These are phyloP conservation scores for Clusia tigrina DNA, from an alignment of 2,888 invertebrate species.

Conservation along the genomic window DNA sequence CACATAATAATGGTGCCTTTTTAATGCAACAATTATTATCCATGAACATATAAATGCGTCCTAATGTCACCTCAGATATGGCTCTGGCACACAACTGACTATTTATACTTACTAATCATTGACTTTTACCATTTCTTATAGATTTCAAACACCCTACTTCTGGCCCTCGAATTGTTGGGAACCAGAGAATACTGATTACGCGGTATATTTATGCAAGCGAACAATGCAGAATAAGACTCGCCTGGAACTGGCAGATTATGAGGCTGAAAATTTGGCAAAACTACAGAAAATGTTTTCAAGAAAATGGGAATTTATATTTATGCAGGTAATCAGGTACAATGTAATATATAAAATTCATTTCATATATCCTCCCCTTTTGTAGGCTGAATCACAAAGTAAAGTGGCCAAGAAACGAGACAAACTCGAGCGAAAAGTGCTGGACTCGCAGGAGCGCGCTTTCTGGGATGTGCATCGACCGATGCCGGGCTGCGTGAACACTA, in stretches of 20 bases:
- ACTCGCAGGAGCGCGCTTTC: conserved; percentile 98
- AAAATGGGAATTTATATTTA: conserved; percentile 99
- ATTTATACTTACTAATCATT: too few relatives aligned
- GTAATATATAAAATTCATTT: neutral
- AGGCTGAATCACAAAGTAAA: conserved; percentile 73
- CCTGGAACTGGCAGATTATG: conserved; percentile 96
- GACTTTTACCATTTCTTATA: conserved; percentile 55
- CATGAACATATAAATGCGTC: too few relatives aligned
- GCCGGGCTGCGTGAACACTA: conserved; percentile 99
- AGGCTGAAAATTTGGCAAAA: conserved; percentile 96
- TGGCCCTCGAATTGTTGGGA: conserved; percentile 99
- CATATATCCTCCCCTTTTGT: neutral
- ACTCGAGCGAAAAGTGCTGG: conserved; percentile 95
- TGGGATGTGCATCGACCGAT: conserved; percentile 99
- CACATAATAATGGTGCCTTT: too few relatives aligned
- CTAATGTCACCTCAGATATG: too few relatives aligned
- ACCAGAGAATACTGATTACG: conserved; percentile 99
- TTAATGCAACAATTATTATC: too few relatives aligned
- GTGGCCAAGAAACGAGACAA: conserved; percentile 99
- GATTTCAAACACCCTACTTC: conserved; percentile 97
- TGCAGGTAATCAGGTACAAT: conserved; percentile 77
- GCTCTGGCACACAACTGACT: too few relatives aligned
- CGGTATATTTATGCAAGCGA: conserved; percentile 97
- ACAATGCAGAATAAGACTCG: conserved; percentile 99
- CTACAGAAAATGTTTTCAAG: conserved; percentile 99